Conservation (phyloP, 2,888 invertebrate genomes). For the Plagiodera versicolora region DNA sequence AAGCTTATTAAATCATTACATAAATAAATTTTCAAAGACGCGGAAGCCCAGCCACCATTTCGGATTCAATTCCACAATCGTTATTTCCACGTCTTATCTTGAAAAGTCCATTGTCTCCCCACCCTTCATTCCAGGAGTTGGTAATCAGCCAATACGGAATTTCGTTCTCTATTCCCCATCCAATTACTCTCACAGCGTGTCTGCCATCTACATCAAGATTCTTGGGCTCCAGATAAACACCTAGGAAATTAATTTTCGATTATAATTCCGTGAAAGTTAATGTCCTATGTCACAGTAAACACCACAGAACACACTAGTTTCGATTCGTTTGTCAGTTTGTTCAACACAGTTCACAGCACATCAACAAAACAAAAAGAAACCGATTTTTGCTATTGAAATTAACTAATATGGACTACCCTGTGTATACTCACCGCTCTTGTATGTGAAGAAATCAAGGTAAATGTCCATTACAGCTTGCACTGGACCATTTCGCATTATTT, state of each 20-base stretch:
- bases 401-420: too few relatives aligned
- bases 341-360: too few relatives aligned
- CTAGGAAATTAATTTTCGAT: too few relatives aligned
- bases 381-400: too few relatives aligned
- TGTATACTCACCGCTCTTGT: constrained; percentile 72
- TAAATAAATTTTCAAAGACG: neutral
- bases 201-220: constrained; percentile 71
- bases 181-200: constrained; percentile 83
- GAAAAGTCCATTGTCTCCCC: constrained; percentile 85
- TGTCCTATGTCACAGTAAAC: too few relatives aligned
- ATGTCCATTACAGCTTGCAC: constrained; percentile 75
- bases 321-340: too few relatives aligned
- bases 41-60: constrained; percentile 62
- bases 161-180: constrained; percentile 80
- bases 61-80: constrained; percentile 75
- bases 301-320: too few relatives aligned
- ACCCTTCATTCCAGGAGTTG: too few relatives aligned
- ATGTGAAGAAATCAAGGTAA: constrained; percentile 76
- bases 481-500: constrained; percentile 79
- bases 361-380: too few relatives aligned
- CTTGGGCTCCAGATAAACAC: constrained; percentile 70
- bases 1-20: too few relatives aligned
- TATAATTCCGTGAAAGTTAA: too few relatives aligned
- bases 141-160: constrained; percentile 73
- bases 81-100: constrained; percentile 81